Evolutionary conservation across 1,140 invertebrate genomes (phyloP), one percentile per base, ranked within the genome.

Genomic region (Solenopsis fugax): DNA sequence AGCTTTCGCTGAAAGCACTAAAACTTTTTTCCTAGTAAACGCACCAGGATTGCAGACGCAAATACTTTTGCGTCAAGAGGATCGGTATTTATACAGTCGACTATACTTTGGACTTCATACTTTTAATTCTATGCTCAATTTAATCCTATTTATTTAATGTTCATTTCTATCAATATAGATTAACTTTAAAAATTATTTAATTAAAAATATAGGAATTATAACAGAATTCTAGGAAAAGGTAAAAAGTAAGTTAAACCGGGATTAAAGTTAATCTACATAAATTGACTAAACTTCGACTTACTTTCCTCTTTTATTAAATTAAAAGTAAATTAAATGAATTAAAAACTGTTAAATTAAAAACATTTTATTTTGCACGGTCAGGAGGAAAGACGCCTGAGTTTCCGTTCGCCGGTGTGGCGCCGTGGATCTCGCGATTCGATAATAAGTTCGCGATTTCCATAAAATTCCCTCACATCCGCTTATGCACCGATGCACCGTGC

Each of bases 381-480:
- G 12, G 41, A 24, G 24, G 41, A 5, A 48, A 50, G 2, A 41
- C 41, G 24, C 9, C n/a, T 10, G 34, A 9, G 7, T 65, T 65
- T n/a, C 18, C 12, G 6, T 13, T 24, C 13, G 56, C 21, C 4
- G 5, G 4, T n/a, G 37, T 45, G 21, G 29, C 50, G 16, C 24
- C 34, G 21, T 62, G 56, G 13, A 50, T 64, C 60, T 60, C 58
- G n/a, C 77, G n/a, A 41, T 58, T 58, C 50, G 18, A 71, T 67
- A 81, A 81, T 81, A 71, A 81, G 18, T 45, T 81, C 64, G 52
- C 37, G 65, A 71, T 81, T 78, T 78, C 58, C 58, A 78, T 78
- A 56, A 41, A 78, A 81, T 81, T 34, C 50, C 45, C 34, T 2
- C 85, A 54, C 48, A 77, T 85, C 48, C 72, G 24, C 52, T 56